Base-by-base conservation (phyloP, 2,888 invertebrate genomes). In the Agrochola circellaris region DNA sequence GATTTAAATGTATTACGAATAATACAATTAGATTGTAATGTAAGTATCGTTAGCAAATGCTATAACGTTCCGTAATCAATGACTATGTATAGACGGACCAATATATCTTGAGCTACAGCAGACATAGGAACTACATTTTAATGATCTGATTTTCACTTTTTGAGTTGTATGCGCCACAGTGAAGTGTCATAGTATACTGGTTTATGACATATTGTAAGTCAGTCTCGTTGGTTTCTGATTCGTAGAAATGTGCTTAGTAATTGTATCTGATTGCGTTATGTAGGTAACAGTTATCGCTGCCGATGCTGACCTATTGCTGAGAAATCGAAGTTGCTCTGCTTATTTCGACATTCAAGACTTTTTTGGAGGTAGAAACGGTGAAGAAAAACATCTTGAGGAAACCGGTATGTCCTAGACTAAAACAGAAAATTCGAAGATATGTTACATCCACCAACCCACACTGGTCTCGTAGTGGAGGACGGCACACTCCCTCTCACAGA, bases 241-340 rank as follows among this genome's bases (percentile, higher is more conserved):
- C 66, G 23, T 56, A 56, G n/a, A 73, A 84, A 73, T 70, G 23
- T 85, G 82, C 85, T 76, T 70, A 54, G 81, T 83, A 76, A 82
- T 75, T 75, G 65, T 23, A 56, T 2, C 20, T 60, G 71, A 84
- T 66, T 79, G 30, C 17, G 11, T 45, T 75, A 45, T 23, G 34
- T 51, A 23, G 23, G 8, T 56, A 30, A 42, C 26, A 56, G 23
- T 56, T 34, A 45, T 79, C 3, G 54, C 42, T 17, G n/a, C 0
- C 20, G 1, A n/a, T 23, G 42, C 11, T 61, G 60, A 58, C 61
- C 54, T 65, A 30, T 58, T 38, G 38, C 15, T 1, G 45, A 66
- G 66, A 62, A 62, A 75, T 56, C 38, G 30, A 7, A 30, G 34
- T 64, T 45, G 13, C 11, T n/a, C 17, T 58, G 11, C 30, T 45